Evolutionary conservation across 2,888 invertebrate species (phyloP), one percentile per base, ranked within the genome.

Genomic region (Exephanes ischioxanthus): DNA sequence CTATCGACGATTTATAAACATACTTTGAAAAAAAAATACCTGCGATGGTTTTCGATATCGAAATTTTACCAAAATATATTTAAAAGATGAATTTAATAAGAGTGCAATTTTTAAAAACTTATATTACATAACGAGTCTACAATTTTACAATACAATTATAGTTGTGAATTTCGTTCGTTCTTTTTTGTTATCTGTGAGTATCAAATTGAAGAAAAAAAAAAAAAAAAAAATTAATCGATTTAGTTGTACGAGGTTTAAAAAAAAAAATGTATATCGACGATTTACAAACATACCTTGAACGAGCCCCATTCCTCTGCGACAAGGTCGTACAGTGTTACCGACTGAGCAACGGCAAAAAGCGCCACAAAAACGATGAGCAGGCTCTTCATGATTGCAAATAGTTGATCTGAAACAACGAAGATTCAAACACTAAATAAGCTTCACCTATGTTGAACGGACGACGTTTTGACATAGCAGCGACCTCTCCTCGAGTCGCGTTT

Each of bases 271-370:
- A 11, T 41, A 41, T 41, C 9, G 11, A 41, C 41, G 41, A 41
- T 41, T 41, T 26, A 61, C 22, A 61, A 41, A 55, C 16, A 48
- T 95, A 97, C 97, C 96, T 97, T 97, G 92, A 96, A 97, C 0
- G 96, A 95, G n/a, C 94, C 94, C 97, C 97, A 97, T 94, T 97
- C 97, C 92, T 97, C 97, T 87, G 95, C 95, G 72, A 97, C 95
- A 85, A 98, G 95, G 90, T 98, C 97, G 88, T 95, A 95, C 91
- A 97, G 96, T 81, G 97, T 96, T 70, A 97, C 95, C 4, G 97
- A 97, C 75, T 95, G 95, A 48, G 95, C 95, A 2, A 95, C 95
- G 86, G 96, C 95, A 89, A 96, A 91, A 89, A 95, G 89, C 68
- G 94, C 90, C 81, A 93, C 89, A n/a, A 95, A 89, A 61, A 95